These are phyloP conservation scores for Eledona agricola DNA, from an alignment of 2,888 invertebrate genomes.

Conservation along the genomic window DNA sequence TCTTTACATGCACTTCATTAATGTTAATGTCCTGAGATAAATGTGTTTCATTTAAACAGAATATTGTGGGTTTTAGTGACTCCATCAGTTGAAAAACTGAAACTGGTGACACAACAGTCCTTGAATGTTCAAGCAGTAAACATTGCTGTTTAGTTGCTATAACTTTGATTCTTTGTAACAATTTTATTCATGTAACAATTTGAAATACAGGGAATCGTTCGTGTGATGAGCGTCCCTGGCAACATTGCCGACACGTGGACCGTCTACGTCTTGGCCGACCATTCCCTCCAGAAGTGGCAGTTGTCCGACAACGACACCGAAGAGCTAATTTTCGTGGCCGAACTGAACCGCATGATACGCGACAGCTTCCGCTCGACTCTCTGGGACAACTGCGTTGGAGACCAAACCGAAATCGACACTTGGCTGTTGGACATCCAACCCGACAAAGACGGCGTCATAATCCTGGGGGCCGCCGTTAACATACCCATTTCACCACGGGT, in stretches of 20 bases:
- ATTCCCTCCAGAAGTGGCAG: conserved; percentile 85
- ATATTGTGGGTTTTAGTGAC: no score
- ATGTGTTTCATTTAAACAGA: no score
- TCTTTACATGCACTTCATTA: no score
- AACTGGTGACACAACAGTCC: no score
- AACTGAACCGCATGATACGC: conserved; percentile 75
- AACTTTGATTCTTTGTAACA: no score
- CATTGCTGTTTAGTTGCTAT: no score
- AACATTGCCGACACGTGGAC: conserved; percentile 63
- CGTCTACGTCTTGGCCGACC: conserved; percentile 79
- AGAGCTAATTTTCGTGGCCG: conserved; percentile 77
- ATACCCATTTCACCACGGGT: conserved; percentile 70
- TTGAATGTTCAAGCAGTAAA: no score
- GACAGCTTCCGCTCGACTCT: conserved; percentile 75
- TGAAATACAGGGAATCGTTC: conserved; percentile 73
- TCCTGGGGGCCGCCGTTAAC: conserved; percentile 77
- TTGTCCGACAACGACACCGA: conserved; percentile 71
- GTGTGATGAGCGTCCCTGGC: conserved; percentile 68
- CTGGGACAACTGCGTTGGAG: conserved; percentile 69
- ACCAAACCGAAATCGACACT: conserved; percentile 72
- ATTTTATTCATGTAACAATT: no score
- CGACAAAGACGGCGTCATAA: conserved; percentile 70
- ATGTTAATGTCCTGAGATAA: no score
- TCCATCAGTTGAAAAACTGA: no score
- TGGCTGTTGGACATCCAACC: conserved; percentile 83